Evolutionary conservation across 2,797 vertebrate genomes (phyloP).

Genomic region (Notamacropus eugenii): DNA sequence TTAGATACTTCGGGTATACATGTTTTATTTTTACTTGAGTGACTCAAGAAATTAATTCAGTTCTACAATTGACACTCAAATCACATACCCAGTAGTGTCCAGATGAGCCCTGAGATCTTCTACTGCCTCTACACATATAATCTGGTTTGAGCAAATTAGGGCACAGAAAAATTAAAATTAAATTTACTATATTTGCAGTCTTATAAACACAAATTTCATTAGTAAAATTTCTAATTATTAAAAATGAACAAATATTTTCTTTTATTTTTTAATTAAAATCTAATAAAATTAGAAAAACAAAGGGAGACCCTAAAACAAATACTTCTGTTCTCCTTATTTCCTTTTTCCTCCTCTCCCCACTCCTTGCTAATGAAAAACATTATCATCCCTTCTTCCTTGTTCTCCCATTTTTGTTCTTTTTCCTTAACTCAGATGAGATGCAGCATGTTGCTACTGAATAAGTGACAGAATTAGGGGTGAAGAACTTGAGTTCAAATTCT

Average conservation of each 20-base stretch:
- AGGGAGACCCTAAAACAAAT: neutral
- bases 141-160: neutral
- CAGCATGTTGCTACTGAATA: neutral
- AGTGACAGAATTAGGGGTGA: neutral
- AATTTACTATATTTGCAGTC: neutral
- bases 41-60: neutral
- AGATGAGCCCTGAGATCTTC: neutral
- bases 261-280: neutral
- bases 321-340: neutral
- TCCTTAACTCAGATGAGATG: neutral
- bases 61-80: neutral
- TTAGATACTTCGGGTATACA: conserved; percentile 15
- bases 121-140: neutral
- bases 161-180: neutral
- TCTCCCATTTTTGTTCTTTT: neutral
- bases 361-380: neutral
- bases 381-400: neutral
- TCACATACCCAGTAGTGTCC: neutral
- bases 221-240: neutral
- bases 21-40: neutral
- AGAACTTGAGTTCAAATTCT: neutral
- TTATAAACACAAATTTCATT: neutral
- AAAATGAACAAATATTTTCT: neutral
- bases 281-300: neutral
- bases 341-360: neutral